These are phyloP conservation scores for Paramuricea clavata DNA, from an alignment of 92 coral and sea anemone species.

Conservation along the genomic window DNA sequence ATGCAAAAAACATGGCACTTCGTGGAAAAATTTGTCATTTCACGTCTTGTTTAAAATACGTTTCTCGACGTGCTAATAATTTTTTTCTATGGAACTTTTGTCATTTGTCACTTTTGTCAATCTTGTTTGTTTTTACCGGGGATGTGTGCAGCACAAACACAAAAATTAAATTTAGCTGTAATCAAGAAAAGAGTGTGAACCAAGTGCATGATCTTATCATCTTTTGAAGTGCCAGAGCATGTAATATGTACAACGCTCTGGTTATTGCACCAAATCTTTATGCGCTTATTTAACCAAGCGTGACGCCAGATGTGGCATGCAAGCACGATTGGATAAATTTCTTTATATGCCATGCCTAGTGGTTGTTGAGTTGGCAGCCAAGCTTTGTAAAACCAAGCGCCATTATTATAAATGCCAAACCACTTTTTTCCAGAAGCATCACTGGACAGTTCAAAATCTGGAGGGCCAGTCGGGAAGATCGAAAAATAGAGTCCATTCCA, in stretches of 20 bases:
- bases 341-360: constrained; percentile 23
- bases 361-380: constrained; percentile 5
- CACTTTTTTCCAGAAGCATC: not conserved
- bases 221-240: too few species aligned
- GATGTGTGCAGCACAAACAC: not conserved
- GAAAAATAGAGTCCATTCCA: not conserved
- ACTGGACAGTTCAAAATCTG: constrained; percentile 6
- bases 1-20: too few species aligned
- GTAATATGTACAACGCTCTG: constrained; percentile 54
- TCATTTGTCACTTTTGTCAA: too few species aligned
- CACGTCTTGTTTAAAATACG: too few species aligned
- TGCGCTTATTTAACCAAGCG: too few species aligned
- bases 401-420: not conserved
- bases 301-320: too few species aligned
- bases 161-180: not conserved
- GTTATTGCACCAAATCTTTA: constrained; percentile 57
- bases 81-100: too few species aligned
- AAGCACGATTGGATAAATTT: constrained; percentile 48
- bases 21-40: too few species aligned
- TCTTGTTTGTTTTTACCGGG: not conserved
- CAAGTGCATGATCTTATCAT: too few species aligned
- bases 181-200: constrained; percentile 39
- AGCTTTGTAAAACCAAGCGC: constrained; percentile 4
- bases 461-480: constrained; percentile 15
- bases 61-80: too few species aligned